Conservation (phyloP, 2,113 vertebrate genomes). For the Upupa epops region DNA sequence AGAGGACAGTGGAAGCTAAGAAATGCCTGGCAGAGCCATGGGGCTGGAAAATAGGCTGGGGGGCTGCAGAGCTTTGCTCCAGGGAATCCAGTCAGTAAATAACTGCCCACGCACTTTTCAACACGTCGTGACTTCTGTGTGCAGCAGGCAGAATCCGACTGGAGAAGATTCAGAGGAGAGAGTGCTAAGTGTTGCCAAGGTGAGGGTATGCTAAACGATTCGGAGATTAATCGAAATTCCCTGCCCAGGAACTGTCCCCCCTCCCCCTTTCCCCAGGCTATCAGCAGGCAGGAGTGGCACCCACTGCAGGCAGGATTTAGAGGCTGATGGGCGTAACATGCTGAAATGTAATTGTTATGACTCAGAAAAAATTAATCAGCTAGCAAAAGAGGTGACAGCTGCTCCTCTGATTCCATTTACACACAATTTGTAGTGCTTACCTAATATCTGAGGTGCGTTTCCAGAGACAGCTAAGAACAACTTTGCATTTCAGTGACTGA, state of each 20-base stretch:
- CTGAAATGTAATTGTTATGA: background rate
- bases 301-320: background rate
- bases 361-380: constrained; percentile 26
- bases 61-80: background rate
- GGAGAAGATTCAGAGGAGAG: background rate
- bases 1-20: constrained; percentile 37
- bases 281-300: background rate
- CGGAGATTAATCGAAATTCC: background rate
- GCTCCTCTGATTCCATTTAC: constrained; percentile 38
- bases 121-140: background rate
- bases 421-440: constrained; percentile 45
- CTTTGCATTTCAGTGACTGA: background rate
- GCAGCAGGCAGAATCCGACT: background rate
- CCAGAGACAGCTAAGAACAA: background rate
- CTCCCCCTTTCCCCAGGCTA: background rate
- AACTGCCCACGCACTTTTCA: background rate
- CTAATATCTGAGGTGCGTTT: background rate
- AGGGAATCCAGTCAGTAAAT: background rate
- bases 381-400: constrained; percentile 1
- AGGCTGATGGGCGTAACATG: background rate
- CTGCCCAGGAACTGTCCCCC: background rate
- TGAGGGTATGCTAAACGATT: background rate
- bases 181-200: background rate
- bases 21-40: background rate
- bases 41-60: background rate